Evolutionary conservation across 2,888 invertebrate genomes (phyloP), one percentile per base, ranked within the genome.

Genomic region (Rhaphigaster nebulosa): DNA sequence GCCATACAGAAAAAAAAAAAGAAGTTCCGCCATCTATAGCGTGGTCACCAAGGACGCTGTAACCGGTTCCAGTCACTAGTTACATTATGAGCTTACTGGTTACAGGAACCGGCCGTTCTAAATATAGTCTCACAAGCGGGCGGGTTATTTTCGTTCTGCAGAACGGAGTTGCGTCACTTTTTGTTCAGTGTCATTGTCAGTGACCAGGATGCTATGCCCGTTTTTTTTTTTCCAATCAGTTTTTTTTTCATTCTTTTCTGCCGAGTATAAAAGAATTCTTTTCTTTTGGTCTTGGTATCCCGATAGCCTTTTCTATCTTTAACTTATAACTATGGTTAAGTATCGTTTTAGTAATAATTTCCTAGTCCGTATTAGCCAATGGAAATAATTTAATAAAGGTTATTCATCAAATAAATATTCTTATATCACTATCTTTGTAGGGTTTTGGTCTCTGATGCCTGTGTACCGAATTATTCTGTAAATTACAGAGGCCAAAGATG

Each of bases 141-240:
- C 38, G 20, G 70, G 70, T 34, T 76, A 76, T 76, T 76, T 76
- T 76, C 70, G 70, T 76, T 38, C 34, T 38, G 70, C 65, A 1
- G 29, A 65, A 29, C 18, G 0, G 4, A 15, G 65, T 76, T 76
- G 38, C 70, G 70, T 76, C 70, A 76, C 70, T 20, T 76, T 76
- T 76, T 76, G 38, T 76, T 76, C 70, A 76, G 70, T 76, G 70
- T 76, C 70, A 76, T 76, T 76, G 70, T 76, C 70, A 76, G 15
- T 38, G 38, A 76, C 18, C 70, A 76, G 70, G 70, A 76, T 76
- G 34, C 38, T 4, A 65, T 13, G 15, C 20, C 8, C 20, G 29
- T 76, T 34, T 38, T 38, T 29, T 29, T 65, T 70, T 70, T 29
- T 60, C 13, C 56, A 56, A 26, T 56, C 5, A 56, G 23, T 56